Base-by-base conservation (phyloP, 1,140 invertebrate species). In the Brachionus asplanchnoidis region DNA sequence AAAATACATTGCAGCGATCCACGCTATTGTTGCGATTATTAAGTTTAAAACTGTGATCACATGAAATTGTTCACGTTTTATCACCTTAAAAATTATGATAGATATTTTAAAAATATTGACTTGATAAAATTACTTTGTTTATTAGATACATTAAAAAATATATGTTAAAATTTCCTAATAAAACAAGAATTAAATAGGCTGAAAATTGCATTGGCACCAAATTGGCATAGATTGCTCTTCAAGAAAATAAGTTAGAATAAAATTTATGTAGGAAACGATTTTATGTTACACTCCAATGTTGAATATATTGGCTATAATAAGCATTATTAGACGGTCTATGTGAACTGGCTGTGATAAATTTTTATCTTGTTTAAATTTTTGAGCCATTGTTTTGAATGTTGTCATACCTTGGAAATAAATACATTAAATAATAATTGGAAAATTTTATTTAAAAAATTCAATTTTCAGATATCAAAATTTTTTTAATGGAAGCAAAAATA, bases 61-160 rank as follows among this genome's bases (percentile, higher is more conserved):
- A 44, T 68, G 60, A 84, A 84, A 84, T 17, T 11, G 14, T 70
- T 84, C 82, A 17, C 40, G 20, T 65, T 68, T 82, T 68, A 82
- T 68, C 23, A 60, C 28, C 79, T 82, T 8, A 42, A 66, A 32
- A 53, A 26, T 17, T 60, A 56, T 53, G 2, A 86, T 7, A 6
- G 6, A 0, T 36, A 6, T 36, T 6, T 36, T 42, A 6, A 75
- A 36, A 68, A 28, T 68, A 42, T 9, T 4, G 20, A 40, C 6
- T 42, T 1, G 23, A 42, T 2, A 42, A 12, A 60, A 56, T 65
- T 90, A 94, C 93, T 92, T 97, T 97, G 93, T 95, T 95, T 2
- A 93, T 87, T 75, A 96, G 94, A 87, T 97, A 97, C 88, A 95
- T 95, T 50, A 92, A 88, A 20, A 92, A 93, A 88, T 96, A 96